Evolutionary conservation across 2,888 invertebrate species (phyloP).

Genomic region (Apomyelois bistriatella): DNA sequence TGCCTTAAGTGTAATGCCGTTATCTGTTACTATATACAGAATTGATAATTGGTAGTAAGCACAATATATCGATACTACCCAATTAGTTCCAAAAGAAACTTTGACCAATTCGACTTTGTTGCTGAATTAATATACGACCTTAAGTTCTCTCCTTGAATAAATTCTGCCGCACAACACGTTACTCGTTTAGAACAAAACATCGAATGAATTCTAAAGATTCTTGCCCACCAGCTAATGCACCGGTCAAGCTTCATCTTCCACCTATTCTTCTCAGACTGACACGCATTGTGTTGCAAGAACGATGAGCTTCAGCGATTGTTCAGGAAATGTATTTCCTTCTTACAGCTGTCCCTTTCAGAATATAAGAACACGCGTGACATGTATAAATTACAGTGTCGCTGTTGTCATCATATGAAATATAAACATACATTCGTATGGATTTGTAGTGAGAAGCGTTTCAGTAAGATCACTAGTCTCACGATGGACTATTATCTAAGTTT

Average conservation of each 20-base stretch:
- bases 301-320: constrained; percentile 8
- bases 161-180: too few relatives aligned
- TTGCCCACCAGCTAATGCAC: background rate
- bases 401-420: background rate
- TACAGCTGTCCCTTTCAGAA: constrained; percentile 8
- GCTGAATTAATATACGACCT: too few relatives aligned
- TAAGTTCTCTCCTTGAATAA: too few relatives aligned
- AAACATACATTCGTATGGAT: background rate
- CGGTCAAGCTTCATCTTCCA: background rate
- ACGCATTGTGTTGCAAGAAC: constrained; percentile 6
- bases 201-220: background rate
- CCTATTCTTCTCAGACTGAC: constrained; percentile 3
- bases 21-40: too few relatives aligned
- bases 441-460: background rate
- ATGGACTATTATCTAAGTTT: background rate
- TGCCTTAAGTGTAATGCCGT: too few relatives aligned
- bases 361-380: constrained; percentile 7
- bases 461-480: background rate
- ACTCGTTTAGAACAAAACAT: background rate
- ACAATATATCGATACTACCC: too few relatives aligned
- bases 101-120: too few relatives aligned
- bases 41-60: too few relatives aligned
- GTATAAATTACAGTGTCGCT: constrained; percentile 10
- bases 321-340: constrained; percentile 9
- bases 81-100: too few relatives aligned